Conservation (phyloP, 2,797 vertebrate species). For the Myiotriccus ornatus region DNA sequence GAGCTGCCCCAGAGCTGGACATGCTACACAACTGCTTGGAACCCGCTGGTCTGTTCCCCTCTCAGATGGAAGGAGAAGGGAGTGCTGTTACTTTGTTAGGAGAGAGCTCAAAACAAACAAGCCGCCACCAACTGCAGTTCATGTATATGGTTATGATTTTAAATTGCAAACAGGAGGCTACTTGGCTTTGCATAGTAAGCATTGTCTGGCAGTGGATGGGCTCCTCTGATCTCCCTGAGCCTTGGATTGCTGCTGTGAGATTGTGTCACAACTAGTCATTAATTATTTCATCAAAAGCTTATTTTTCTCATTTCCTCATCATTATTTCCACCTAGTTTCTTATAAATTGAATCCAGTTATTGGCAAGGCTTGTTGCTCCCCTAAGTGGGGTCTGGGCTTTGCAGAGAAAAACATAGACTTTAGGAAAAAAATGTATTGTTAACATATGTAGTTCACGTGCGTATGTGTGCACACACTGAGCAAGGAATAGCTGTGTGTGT, state of each 20-base stretch:
- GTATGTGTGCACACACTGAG: neutral
- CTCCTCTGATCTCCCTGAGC: slow-evolving; percentile 59
- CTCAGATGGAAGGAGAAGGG: neutral
- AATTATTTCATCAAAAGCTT: slow-evolving; percentile 66
- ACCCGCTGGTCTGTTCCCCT: neutral
- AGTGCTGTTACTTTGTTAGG: neutral
- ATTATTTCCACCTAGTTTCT: slow-evolving; percentile 64
- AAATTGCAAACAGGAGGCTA: slow-evolving; percentile 63
- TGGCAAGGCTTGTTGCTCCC: slow-evolving; percentile 21
- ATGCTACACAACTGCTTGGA: neutral
- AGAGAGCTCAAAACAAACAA: slow-evolving; percentile 30
- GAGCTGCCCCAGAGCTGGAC: neutral
- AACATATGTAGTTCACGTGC: neutral
- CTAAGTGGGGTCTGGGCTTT: neutral
- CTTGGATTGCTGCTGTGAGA: slow-evolving; percentile 66
- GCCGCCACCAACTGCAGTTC: neutral
- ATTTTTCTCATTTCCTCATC: slow-evolving; percentile 67
- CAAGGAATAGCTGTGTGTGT: neutral
- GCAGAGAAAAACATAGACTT: neutral
- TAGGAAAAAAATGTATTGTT: neutral
- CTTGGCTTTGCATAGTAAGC: slow-evolving; percentile 55
- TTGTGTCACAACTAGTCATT: slow-evolving; percentile 65
- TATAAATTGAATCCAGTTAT: slow-evolving; percentile 55
- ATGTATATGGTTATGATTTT: slow-evolving; percentile 41
- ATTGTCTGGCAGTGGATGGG: slow-evolving; percentile 53